Base-by-base conservation (phyloP, 2,888 invertebrate genomes). In the Crematogaster levior region DNA sequence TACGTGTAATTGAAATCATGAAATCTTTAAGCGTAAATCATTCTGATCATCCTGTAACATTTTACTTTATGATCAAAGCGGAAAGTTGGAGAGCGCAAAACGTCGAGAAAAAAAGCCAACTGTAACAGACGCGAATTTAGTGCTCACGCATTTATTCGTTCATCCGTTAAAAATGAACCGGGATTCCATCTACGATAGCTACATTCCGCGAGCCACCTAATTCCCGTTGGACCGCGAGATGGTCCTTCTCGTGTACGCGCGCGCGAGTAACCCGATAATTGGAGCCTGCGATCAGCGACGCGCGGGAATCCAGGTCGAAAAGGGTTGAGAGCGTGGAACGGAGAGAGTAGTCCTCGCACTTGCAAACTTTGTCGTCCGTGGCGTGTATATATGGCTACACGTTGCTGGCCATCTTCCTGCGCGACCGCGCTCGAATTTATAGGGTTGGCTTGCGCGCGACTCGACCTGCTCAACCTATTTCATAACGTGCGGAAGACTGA, bases 381-480 rank as follows among this genome's bases (percentile, higher is more conserved):
- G 75, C 63, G 58, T 60, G 73, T 85, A 89, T 84, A 84, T 84
- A 66, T 12, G 18, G 48, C 40, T 66, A 30, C 30, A 63, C 83
- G 60, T 75, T 81, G 82, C 77, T 84, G 81, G 53, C 80, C 88
- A 82, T 85, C 83, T 81, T 85, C 66, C 77, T 81, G 83, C 86
- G 86, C 53, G 70, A 37, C 1, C 53, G 37, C 34, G 70, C 89
- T 83, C 85, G 21, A 89, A 89, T 89, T 89, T 89, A 85, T 88
- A 85, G 89, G 82, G 83, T 85, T 86, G 65, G 74, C 83, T 80
- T 79, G 66, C 34, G 84, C 7, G 65, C 74, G 48, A 37, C 81
- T 80, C 85, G 68, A 43, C 40, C 24, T 68, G 85, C 90, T 91
- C 89, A 90, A 91, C 90, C 91, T 84, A 90, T 84, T 90, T 91